phyloP scores from a whole-genome alignment of 2,888 invertebrate species.

The Ametastegia equiseti region DNA sequence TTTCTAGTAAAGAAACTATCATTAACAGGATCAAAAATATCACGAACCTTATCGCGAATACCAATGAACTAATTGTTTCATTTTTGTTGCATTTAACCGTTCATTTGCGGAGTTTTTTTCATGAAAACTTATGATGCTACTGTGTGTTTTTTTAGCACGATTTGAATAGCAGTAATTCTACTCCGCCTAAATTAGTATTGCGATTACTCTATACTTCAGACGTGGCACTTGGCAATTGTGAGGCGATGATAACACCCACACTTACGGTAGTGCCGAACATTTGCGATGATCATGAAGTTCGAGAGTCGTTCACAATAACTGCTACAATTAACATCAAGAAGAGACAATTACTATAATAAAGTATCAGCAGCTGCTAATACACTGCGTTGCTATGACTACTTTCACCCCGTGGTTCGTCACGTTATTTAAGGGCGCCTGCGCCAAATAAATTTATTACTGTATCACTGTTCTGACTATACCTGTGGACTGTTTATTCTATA shows the following conservation, averaged over 20 bases:
- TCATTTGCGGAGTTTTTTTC: no score
- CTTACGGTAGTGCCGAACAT: conserved; percentile 4
- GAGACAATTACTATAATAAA: background rate
- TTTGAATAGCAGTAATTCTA: background rate
- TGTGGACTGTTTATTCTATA: background rate
- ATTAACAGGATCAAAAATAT: no score
- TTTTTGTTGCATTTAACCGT: no score
- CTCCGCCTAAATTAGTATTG: background rate
- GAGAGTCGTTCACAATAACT: background rate
- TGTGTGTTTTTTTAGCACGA: no score
- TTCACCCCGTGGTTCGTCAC: background rate
- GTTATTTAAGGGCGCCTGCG: background rate
- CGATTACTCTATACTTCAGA: background rate
- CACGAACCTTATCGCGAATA: no score
- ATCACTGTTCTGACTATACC: background rate
- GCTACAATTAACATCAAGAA: background rate
- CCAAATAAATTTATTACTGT: background rate
- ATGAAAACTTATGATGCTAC: no score
- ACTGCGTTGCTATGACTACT: conserved; percentile 8
- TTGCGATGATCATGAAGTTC: background rate
- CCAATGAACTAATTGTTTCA: no score
- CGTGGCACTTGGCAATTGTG: background rate
- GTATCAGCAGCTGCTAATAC: background rate
- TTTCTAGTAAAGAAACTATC: no score
- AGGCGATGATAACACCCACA: background rate